Percentiles rank a stretch among this genome's conserved stretches.
phyloP scores from a whole-genome alignment of 2,113 vertebrate genomes.

The Henicopernis longicauda region DNA sequence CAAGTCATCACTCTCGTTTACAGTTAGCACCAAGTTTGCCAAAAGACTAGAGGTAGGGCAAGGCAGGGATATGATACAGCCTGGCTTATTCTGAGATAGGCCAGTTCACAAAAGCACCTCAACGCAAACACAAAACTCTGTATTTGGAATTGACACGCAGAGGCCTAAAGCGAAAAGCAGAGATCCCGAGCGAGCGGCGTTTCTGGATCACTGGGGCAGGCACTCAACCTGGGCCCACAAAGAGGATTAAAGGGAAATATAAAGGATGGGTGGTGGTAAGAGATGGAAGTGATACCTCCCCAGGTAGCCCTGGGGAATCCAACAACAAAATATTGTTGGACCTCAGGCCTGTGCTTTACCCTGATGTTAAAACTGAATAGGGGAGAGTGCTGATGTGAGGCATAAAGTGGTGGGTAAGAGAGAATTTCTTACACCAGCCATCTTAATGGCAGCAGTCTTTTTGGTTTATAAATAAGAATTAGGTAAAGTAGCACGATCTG shows the following conservation, averaged over 20 bases:
- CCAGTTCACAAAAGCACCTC: background rate
- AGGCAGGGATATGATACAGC: rapidly evolving
- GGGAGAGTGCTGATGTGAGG: background rate
- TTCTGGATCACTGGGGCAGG: background rate
- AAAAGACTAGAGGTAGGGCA: background rate
- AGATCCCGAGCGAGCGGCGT: rapidly evolving
- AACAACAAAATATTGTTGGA: background rate
- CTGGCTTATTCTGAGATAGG: background rate
- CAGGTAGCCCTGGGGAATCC: background rate
- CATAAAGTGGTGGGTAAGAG: rapidly evolving
- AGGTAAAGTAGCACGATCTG: background rate
- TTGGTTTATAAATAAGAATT: background rate
- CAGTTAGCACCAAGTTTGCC: background rate
- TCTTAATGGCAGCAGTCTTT: background rate
- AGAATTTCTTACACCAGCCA: background rate
- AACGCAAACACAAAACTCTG: background rate
- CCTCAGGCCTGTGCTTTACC: rapidly evolving
- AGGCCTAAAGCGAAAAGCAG: background rate
- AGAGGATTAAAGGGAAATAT: background rate
- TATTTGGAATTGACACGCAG: rapidly evolving
- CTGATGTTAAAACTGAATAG: rapidly evolving
- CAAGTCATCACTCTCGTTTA: background rate
- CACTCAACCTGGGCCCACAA: rapidly evolving
- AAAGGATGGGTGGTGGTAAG: background rate
- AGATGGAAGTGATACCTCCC: background rate